Conservation (phyloP, 2,888 invertebrate genomes). For the Drosophila paramelanica region DNA sequence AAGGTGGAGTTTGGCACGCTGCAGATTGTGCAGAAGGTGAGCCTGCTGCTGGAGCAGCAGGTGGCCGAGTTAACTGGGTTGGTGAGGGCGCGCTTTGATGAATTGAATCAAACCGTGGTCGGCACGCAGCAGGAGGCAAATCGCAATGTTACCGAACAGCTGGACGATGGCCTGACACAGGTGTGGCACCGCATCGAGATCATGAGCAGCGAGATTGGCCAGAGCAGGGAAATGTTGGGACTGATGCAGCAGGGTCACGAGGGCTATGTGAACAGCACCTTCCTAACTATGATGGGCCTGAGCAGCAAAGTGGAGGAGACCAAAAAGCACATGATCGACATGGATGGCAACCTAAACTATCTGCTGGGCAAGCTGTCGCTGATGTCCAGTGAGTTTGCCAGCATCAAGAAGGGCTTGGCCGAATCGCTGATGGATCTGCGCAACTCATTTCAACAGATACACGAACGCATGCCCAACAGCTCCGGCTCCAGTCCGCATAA, state of each 20-base stretch:
- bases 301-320: conserved; percentile 92
- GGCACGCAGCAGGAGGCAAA: conserved; percentile 90
- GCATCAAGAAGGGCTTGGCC: conserved; percentile 91
- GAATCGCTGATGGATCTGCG: conserved; percentile 90
- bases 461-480: conserved; percentile 85
- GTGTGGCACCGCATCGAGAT: conserved; percentile 96
- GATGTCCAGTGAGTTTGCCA: conserved; percentile 93
- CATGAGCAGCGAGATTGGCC: conserved; percentile 93
- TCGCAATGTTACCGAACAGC: conserved; percentile 90
- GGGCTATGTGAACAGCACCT: conserved; percentile 91
- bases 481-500: conserved; percentile 88
- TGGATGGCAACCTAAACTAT: conserved; percentile 93
- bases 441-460: conserved; percentile 88
- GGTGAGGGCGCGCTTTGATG: conserved; percentile 89
- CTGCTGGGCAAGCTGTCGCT: conserved; percentile 91
- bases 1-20: conserved; percentile 94
- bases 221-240: conserved; percentile 90
- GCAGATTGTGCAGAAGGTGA: conserved; percentile 91
- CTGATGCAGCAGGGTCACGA: conserved; percentile 91
- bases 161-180: conserved; percentile 92
- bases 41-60: conserved; percentile 89
- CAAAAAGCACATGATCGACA: conserved; percentile 90
- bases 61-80: conserved; percentile 88
- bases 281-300: conserved; percentile 91
- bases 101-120: conserved; percentile 89